Evolutionary conservation across 2,113 vertebrate species (phyloP).

Genomic region (Picathartes gymnocephalus): DNA sequence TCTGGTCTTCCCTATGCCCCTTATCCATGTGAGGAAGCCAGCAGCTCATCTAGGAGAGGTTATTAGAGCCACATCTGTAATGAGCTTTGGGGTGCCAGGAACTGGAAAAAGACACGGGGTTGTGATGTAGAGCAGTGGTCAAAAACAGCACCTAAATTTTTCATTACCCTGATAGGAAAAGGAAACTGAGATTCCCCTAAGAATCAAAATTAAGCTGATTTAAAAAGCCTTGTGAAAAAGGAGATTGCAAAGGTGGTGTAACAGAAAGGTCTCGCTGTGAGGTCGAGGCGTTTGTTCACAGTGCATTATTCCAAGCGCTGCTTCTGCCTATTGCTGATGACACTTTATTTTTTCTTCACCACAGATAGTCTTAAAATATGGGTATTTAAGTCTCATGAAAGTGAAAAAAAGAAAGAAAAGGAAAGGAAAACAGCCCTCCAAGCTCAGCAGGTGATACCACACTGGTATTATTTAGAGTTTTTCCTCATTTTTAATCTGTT

Average conservation of each 20-base stretch:
- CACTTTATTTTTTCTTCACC: neutral
- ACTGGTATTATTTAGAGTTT: neutral
- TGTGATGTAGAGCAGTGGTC: rapidly evolving
- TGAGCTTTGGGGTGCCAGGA: neutral
- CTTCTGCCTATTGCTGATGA: neutral
- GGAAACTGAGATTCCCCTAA: neutral
- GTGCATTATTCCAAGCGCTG: neutral
- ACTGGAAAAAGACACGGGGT: rapidly evolving
- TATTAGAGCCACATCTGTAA: neutral
- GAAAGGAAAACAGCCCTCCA: neutral
- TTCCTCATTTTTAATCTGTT: neutral
- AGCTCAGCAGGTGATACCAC: neutral
- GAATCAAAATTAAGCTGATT: neutral
- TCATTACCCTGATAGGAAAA: neutral
- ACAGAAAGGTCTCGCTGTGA: neutral
- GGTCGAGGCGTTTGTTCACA: neutral
- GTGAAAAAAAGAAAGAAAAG: neutral
- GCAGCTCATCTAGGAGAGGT: neutral
- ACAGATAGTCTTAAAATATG: neutral
- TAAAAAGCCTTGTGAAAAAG: neutral
- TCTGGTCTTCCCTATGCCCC: neutral
- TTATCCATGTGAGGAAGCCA: neutral
- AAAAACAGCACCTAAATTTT: neutral
- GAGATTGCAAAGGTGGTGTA: neutral
- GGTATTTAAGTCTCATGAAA: neutral